Evolutionary conservation across 2,888 invertebrate species (phyloP).

Genomic region (Leptinotarsa haldemani): DNA sequence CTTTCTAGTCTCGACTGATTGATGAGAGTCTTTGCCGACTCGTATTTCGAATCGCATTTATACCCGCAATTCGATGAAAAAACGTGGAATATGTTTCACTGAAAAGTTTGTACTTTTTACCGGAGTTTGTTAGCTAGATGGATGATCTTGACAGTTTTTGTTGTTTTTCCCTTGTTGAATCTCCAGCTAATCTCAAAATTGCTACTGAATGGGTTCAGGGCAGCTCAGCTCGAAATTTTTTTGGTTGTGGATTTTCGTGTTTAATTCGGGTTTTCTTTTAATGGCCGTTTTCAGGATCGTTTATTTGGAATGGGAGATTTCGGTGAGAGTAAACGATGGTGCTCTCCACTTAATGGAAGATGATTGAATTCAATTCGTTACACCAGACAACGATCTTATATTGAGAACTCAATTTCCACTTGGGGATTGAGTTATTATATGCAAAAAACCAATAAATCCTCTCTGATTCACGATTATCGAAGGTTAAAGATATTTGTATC

Average conservation of each 20-base stretch:
- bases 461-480: too few species aligned
- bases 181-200: conserved; percentile 26
- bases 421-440: too few species aligned
- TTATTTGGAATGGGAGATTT: neutral
- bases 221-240: neutral
- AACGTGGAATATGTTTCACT: conserved; percentile 39
- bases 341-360: too few species aligned
- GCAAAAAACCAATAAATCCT: too few species aligned
- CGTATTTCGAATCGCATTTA: conserved; percentile 44
- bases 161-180: conserved; percentile 30
- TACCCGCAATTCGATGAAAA: conserved; percentile 41
- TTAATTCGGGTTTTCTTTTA: neutral
- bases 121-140: conserved; percentile 45
- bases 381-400: too few species aligned
- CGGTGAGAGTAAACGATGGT: too few species aligned
- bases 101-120: conserved; percentile 35
- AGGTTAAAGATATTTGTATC: too few species aligned
- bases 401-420: too few species aligned
- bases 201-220: conserved; percentile 24
- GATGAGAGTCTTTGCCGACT: conserved; percentile 36
- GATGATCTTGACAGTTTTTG: conserved; percentile 38
- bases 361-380: too few species aligned
- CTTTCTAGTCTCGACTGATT: conserved; percentile 34
- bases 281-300: neutral
- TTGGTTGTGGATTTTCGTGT: neutral